Conservation (phyloP, 2,113 vertebrate genomes). For the Pseudopipra pipra region DNA sequence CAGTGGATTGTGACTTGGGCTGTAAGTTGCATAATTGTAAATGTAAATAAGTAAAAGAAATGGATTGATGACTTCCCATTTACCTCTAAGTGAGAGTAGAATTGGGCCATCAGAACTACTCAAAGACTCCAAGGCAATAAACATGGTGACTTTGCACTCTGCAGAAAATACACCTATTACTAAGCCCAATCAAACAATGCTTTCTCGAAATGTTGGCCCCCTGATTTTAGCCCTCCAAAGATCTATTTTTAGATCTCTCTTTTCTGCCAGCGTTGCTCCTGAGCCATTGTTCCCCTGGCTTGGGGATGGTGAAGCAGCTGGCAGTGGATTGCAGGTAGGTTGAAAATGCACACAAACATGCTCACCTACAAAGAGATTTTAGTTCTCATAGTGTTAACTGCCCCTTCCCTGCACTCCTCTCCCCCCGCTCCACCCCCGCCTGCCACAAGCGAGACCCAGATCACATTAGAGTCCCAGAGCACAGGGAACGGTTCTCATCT, state of each 20-base stretch:
- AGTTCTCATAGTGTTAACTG: conserved; percentile 71
- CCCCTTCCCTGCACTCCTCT: conserved; percentile 32
- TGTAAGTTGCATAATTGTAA: neutral
- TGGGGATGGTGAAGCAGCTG: conserved; percentile 17
- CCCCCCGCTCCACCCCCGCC: conserved; percentile 26
- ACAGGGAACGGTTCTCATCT: conserved; percentile 84
- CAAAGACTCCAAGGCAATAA: neutral
- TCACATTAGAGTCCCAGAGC: conserved; percentile 85
- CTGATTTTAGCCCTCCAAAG: conserved; percentile 34
- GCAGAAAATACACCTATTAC: neutral
- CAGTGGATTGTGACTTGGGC: neutral
- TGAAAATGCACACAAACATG: conserved; percentile 55
- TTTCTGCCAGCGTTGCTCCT: neutral
- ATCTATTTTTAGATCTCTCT: conserved; percentile 46
- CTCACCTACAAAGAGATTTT: conserved; percentile 59
- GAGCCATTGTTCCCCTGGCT: conserved; percentile 9
- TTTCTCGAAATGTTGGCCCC: neutral
- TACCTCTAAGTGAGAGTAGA: neutral
- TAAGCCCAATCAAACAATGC: neutral
- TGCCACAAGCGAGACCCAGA: conserved; percentile 79
- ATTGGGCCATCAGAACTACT: neutral
- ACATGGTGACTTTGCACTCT: neutral
- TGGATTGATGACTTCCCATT: neutral
- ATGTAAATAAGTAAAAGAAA: neutral
- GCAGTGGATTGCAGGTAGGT: neutral